Percentiles rank a stretch among this genome's conserved stretches.
Conservation (phyloP, 2,888 invertebrate genomes). For the Eurytoma californica region DNA sequence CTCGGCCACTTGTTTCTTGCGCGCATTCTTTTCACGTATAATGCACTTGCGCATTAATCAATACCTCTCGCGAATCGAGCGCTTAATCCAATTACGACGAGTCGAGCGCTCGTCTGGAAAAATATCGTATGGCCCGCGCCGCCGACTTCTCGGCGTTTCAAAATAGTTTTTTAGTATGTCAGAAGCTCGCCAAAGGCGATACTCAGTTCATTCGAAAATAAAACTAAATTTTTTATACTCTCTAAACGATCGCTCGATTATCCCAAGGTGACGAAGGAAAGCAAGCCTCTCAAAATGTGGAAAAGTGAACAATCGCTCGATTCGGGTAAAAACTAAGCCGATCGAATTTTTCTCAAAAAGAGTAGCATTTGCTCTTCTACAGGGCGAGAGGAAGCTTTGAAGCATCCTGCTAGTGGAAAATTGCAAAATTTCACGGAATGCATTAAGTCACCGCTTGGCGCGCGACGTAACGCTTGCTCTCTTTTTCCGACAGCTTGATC, state of each 20-base stretch:
- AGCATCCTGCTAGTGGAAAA: not conserved
- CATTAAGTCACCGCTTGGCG: conserved; percentile 1
- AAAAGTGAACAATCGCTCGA: too few species aligned
- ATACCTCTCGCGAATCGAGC: not conserved
- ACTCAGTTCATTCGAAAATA: too few species aligned
- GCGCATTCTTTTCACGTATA: not conserved
- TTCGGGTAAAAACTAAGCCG: too few species aligned
- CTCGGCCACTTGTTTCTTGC: not conserved
- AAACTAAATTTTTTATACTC: too few species aligned
- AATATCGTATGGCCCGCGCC: not conserved
- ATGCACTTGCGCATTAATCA: conserved; percentile 2
- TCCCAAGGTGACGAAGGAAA: too few species aligned
- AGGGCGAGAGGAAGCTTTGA: too few species aligned
- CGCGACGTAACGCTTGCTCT: not conserved
- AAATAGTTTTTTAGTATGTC: too few species aligned
- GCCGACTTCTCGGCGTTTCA: not conserved
- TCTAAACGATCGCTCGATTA: too few species aligned
- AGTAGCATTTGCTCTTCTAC: too few species aligned
- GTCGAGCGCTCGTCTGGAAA: not conserved
- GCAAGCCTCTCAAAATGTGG: too few species aligned
- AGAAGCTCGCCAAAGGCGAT: not conserved
- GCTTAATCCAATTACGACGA: not conserved
- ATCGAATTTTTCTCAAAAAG: too few species aligned
- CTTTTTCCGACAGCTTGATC: not conserved
- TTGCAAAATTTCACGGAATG: not conserved